Evolutionary conservation across 2,113 vertebrate species (phyloP), one percentile per base, ranked within the genome.

Genomic region (Thomomys bottae): DNA sequence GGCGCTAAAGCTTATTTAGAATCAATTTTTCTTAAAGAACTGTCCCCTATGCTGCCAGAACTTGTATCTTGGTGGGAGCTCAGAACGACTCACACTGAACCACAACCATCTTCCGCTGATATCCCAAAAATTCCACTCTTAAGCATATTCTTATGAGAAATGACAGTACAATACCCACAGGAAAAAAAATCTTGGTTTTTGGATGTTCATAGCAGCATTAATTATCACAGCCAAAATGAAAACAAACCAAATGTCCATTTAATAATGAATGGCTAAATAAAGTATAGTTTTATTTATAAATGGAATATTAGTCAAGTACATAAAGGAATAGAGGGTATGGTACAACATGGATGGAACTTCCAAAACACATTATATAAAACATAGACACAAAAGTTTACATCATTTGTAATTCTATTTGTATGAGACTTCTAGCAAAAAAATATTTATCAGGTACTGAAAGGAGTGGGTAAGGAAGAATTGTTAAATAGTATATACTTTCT

Each of bases 291-390:
- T 54, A 54, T 54, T 15, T 15, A 68, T 54, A n/a, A 63, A 30
- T 59, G 38, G n/a, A 72, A 61, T 73, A 87, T 64, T 49, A 84
- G 38, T 45, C 34, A 76, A 26, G 0, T 28, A 49, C n/a, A 71
- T 24, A 54, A 54, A 54, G 49, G 49, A 54, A 54, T 54, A 54
- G 18, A 54, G 49, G 49, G 82, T 7, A 26, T 17, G 7, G 15
- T 28, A 8, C 32, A 63, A 63, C 3, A 70, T 20, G 38, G 34
- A 57, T 21, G 21, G 21, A 36, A 79, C 40, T 40, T 76, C 64
- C 88, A 89, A 83, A 89, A 73, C 24, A 82, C 45, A 30, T 1
- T 64, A 68, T 72, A 36, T 76, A 76, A 71, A 82, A n/a, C 23
- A 4, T 32, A 79, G 24, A 70, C 45, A 40, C 18, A 83, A 36